A percentile compares a stretch with the other conserved stretches of the same genome.
Conservation (phyloP, 2,797 vertebrate genomes). For the Tadarida brasiliensis region DNA sequence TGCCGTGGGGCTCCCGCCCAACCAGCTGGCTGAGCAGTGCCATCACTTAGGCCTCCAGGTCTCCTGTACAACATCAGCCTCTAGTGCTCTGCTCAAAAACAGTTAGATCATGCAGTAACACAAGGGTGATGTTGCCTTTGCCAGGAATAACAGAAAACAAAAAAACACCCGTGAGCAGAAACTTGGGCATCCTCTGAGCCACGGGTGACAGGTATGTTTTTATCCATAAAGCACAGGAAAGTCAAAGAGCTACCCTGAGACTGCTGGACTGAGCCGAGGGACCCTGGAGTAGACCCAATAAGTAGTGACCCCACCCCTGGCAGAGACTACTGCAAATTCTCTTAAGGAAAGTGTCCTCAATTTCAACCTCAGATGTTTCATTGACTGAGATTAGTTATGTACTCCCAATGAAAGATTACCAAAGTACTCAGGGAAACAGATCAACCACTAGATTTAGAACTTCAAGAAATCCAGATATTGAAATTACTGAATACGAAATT, state of each 20-base stretch:
- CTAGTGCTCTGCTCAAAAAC: not conserved
- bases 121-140: not conserved
- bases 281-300: not conserved
- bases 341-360: not conserved
- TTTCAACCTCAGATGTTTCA: not conserved
- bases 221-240: not conserved
- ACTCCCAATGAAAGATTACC: not conserved
- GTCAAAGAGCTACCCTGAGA: not conserved
- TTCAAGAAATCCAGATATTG: not conserved
- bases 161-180: not conserved
- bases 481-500: not conserved
- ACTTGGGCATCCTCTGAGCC: not conserved
- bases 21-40: not conserved
- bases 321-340: not conserved
- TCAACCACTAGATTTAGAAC: not conserved
- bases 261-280: not conserved
- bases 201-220: not conserved
- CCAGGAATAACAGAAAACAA: not conserved
- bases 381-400: not conserved
- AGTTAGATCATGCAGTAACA: not conserved
- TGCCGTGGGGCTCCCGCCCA: not conserved
- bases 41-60: not conserved
- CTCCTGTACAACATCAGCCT: rapidly evolving
- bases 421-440: not conserved
- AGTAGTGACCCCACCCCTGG: not conserved